Evolutionary conservation across 2,797 vertebrate species (phyloP).

Genomic region (Eulemur rubriventer): DNA sequence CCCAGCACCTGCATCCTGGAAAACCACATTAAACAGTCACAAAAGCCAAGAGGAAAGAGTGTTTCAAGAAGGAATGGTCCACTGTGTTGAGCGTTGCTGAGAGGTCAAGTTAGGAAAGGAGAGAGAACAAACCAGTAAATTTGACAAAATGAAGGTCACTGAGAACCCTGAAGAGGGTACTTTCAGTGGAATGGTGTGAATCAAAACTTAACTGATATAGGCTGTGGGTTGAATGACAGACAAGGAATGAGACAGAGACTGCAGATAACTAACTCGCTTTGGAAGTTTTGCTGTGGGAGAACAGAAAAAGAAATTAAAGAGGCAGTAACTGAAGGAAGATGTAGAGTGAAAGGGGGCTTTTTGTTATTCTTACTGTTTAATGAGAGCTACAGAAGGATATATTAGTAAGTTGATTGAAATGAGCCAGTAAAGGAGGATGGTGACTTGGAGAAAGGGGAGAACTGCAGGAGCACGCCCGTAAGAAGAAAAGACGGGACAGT

Average conservation of each 20-base stretch:
- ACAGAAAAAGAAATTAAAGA: background rate
- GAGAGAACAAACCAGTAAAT: background rate
- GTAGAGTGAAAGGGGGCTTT: background rate
- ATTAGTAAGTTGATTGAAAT: background rate
- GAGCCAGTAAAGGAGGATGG: background rate
- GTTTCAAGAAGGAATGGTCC: background rate
- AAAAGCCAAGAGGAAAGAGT: background rate
- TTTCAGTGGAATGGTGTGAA: background rate
- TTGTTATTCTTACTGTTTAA: background rate
- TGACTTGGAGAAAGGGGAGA: background rate
- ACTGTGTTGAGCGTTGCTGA: background rate
- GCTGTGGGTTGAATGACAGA: background rate
- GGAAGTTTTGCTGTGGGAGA: background rate
- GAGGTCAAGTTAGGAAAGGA: constrained; percentile 13
- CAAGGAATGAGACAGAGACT: background rate
- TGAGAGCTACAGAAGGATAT: background rate
- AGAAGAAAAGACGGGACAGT: background rate
- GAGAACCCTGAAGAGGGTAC: background rate
- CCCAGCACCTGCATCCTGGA: background rate
- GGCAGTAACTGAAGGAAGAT: background rate
- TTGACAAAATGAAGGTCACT: background rate
- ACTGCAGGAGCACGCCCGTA: background rate
- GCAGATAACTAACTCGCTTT: background rate
- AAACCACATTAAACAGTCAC: background rate
- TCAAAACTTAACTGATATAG: background rate